Conservation (phyloP, 2,113 vertebrate species). For the Nycticryphes semicollaris region DNA sequence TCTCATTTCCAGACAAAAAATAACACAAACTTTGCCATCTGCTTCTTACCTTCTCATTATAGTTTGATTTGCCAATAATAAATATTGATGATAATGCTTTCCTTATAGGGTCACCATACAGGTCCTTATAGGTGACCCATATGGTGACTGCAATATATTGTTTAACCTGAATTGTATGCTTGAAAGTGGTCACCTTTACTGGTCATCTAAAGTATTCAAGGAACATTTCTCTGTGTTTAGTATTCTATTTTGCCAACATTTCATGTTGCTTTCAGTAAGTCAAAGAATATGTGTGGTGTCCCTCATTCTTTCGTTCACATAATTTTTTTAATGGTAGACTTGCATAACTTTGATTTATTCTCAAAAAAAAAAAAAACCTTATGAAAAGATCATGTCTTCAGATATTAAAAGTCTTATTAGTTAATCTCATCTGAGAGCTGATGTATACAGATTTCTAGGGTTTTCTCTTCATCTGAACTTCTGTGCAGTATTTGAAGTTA, state of each 20-base stretch:
- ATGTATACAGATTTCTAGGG: background rate
- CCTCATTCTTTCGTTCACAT: background rate
- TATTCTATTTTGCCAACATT: background rate
- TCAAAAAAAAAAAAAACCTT: background rate
- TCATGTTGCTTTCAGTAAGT: background rate
- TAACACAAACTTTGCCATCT: background rate
- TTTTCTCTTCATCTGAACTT: background rate
- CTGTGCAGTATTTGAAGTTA: background rate
- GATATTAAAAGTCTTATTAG: background rate
- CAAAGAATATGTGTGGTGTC: background rate
- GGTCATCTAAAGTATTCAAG: background rate
- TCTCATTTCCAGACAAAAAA: background rate
- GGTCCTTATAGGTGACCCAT: background rate
- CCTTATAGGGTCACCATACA: background rate
- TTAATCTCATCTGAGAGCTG: background rate
- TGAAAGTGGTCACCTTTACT: background rate
- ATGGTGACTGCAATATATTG: background rate
- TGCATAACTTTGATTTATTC: background rate
- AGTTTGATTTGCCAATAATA: background rate
- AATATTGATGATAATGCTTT: background rate
- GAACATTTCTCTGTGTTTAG: background rate
- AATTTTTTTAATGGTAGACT: background rate
- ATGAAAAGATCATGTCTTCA: background rate
- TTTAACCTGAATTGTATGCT: conserved; percentile 4
- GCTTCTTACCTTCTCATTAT: background rate